Percentiles rank a stretch among this genome's conserved stretches.
These are phyloP conservation scores for Megalopta genalis DNA, from an alignment of 1,140 invertebrate species.

Conservation along the genomic window DNA sequence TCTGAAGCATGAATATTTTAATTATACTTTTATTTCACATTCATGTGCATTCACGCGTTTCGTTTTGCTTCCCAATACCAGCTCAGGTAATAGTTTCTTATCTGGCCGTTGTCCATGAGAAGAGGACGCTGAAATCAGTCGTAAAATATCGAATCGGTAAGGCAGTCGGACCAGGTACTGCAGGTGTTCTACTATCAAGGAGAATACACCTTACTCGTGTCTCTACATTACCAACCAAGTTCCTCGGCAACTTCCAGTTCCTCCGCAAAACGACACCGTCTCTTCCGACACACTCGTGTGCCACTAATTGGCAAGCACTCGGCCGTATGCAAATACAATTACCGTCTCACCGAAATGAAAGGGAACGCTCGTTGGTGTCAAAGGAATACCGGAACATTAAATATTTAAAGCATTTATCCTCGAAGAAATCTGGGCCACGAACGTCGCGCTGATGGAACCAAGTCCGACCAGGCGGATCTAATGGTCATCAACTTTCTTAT, in stretches of 20 bases:
- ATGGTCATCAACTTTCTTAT: conserved; percentile 70
- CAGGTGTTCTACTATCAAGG: neutral
- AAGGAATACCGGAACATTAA: conserved; percentile 2
- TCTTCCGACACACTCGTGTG: no score
- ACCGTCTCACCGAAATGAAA: neutral
- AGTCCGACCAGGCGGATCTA: conserved; percentile 69
- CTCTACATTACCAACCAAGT: conserved; percentile 2
- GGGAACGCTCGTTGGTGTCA: neutral
- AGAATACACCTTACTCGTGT: neutral
- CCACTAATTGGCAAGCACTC: neutral
- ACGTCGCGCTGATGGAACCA: conserved; percentile 49
- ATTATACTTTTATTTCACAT: no score
- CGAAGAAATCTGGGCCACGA: conserved; percentile 55
- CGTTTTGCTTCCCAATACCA: no score
- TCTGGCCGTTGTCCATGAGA: no score
- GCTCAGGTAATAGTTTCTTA: no score
- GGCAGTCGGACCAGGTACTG: no score
- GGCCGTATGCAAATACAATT: neutral
- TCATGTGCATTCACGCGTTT: no score
- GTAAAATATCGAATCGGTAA: no score
- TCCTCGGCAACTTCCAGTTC: conserved; percentile 31
- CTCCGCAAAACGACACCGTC: neutral
- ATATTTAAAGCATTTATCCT: neutral
- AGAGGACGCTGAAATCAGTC: no score
- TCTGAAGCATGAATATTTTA: no score